phyloP scores from a whole-genome alignment of 2,888 invertebrate species.

The Chloroclystis v-ata region DNA sequence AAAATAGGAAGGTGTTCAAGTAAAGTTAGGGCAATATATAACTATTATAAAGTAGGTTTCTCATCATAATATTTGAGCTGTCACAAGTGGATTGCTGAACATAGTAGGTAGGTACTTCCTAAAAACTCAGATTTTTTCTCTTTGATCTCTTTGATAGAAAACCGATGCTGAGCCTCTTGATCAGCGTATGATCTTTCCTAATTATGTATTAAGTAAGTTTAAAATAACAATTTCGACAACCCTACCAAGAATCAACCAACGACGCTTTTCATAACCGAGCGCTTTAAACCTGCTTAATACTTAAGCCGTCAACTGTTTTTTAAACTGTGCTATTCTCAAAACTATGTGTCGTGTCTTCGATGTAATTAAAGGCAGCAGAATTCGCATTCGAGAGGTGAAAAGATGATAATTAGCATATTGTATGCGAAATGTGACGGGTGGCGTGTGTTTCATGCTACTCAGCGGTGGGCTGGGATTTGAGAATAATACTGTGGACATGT shows the following conservation, averaged over 20 bases:
- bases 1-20: too few species aligned
- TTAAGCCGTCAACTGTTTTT: constrained; percentile 19
- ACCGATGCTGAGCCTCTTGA: too few species aligned
- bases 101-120: too few species aligned
- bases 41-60: too few species aligned
- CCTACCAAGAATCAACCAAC: constrained; percentile 39
- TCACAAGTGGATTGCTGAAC: too few species aligned
- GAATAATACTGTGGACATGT: constrained; percentile 51
- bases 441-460: constrained; percentile 64
- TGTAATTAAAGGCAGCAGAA: constrained; percentile 73
- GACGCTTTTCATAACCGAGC: constrained; percentile 60
- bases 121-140: too few species aligned
- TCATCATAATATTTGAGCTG: too few species aligned
- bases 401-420: constrained; percentile 77
- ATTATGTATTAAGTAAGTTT: too few species aligned
- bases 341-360: constrained; percentile 71
- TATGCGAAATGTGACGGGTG: constrained; percentile 75
- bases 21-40: too few species aligned
- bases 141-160: too few species aligned
- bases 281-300: constrained; percentile 56
- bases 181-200: too few species aligned
- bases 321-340: constrained; percentile 53
- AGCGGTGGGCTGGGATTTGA: constrained; percentile 66
- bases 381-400: constrained; percentile 75
- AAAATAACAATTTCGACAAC: constrained; percentile 29